Percentiles rank a stretch among this genome's conserved stretches.
These are phyloP conservation scores for Xenus cinereus DNA, from an alignment of 2,113 vertebrate species.

Conservation along the genomic window DNA sequence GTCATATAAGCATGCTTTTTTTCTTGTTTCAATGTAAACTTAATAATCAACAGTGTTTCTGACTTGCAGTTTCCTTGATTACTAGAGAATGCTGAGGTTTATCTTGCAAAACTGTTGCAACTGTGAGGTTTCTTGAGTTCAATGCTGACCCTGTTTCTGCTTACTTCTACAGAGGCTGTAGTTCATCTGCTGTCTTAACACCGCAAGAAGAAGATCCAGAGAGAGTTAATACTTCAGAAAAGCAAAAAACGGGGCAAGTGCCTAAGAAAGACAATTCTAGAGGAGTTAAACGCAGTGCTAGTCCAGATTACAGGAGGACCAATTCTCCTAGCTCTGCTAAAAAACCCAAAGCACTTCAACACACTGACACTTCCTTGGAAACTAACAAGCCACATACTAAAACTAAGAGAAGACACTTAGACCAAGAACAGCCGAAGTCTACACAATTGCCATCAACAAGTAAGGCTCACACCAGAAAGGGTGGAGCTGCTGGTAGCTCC, in stretches of 20 bases:
- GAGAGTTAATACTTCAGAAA: slow-evolving; percentile 89
- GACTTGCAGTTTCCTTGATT: background rate
- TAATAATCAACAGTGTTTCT: background rate
- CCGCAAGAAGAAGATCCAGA: slow-evolving; percentile 89
- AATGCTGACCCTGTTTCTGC: slow-evolving; percentile 50
- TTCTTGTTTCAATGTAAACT: background rate
- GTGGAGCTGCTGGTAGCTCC: slow-evolving; percentile 84
- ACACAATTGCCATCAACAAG: slow-evolving; percentile 86
- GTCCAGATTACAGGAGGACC: slow-evolving; percentile 90
- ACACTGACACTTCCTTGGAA: slow-evolving; percentile 84
- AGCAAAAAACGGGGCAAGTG: slow-evolving; percentile 86
- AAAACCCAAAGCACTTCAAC: slow-evolving; percentile 89
- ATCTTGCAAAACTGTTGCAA: background rate
- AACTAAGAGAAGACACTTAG: slow-evolving; percentile 91
- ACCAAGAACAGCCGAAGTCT: slow-evolving; percentile 80
- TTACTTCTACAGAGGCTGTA: slow-evolving; percentile 85
- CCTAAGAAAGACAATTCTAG: slow-evolving; percentile 90
- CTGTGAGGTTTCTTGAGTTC: background rate
- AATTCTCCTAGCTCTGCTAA: slow-evolving; percentile 91
- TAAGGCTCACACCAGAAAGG: slow-evolving; percentile 90
- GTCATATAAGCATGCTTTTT: background rate
- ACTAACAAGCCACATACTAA: slow-evolving; percentile 86
- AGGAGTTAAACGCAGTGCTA: slow-evolving; percentile 92
- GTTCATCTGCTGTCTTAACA: slow-evolving; percentile 88
- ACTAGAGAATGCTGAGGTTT: background rate